Percentiles rank a stretch among this genome's conserved stretches.
Conservation (phyloP, 2,888 invertebrate species). For the Mamestra brassicae region DNA sequence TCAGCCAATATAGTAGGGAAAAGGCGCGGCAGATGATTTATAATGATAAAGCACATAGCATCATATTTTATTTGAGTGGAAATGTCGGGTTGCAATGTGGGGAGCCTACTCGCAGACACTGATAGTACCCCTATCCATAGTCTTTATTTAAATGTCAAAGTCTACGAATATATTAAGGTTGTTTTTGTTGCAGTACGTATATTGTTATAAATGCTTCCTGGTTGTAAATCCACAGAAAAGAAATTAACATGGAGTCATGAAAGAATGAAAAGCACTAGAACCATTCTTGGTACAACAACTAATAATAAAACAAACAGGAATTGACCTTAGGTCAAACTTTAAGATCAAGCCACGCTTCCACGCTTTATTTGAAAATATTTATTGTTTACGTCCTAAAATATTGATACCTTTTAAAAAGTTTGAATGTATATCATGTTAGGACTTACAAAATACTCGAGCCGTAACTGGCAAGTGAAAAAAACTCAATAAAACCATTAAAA, state of each 20-base stretch:
- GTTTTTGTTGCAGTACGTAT: not conserved
- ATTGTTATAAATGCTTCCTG: not conserved
- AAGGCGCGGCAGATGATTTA: no score
- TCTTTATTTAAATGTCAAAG: not conserved
- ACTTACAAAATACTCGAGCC: not conserved
- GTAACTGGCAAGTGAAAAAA: not conserved
- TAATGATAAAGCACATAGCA: no score
- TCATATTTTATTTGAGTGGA: not conserved
- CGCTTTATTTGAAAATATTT: not conserved
- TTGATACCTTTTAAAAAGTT: no score
- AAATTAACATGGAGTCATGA: not conserved
- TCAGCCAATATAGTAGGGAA: no score
- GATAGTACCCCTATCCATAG: not conserved
- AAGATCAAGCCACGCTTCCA: no score
- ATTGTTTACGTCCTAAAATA: not conserved
- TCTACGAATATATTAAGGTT: not conserved
- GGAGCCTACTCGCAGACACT: no score
- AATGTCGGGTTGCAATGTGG: not conserved
- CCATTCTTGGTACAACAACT: not conserved
- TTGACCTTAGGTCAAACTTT: no score
- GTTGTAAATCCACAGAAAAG: not conserved
- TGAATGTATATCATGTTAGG: no score
- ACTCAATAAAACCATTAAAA: not conserved
- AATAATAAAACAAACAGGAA: no score
- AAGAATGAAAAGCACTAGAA: not conserved